Conservation (phyloP, 2,888 invertebrate genomes). For the Ennomos erosarius region DNA sequence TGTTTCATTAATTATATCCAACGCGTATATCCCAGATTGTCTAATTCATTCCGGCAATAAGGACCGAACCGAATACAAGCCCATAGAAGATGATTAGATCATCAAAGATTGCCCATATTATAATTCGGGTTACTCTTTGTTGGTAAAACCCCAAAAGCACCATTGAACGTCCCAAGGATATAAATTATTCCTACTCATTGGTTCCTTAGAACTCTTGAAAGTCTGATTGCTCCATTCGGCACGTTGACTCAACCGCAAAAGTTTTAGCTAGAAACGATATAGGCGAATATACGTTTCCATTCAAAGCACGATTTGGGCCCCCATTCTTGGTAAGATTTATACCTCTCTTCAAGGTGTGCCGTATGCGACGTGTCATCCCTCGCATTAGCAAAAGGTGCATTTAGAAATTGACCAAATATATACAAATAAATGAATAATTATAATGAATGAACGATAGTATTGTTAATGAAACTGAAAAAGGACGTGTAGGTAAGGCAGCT, state of each 20-base stretch:
- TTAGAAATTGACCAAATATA: too few species aligned
- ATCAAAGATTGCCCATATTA: constrained; percentile 1
- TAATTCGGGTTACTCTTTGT: constrained; percentile 1
- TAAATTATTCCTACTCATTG: constrained; percentile 9
- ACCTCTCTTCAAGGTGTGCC: too few species aligned
- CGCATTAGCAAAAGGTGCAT: too few species aligned
- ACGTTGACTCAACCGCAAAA: constrained; percentile 14
- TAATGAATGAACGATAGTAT: too few species aligned
- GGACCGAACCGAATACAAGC: not conserved
- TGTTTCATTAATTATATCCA: not conserved
- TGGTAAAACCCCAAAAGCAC: constrained; percentile 19
- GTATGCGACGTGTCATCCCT: too few species aligned
- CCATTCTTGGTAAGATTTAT: too few species aligned
- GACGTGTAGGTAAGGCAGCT: too few species aligned
- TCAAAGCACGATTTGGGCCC: too few species aligned
- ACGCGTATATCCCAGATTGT: constrained; percentile 2
- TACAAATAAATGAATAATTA: too few species aligned
- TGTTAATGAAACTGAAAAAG: too few species aligned
- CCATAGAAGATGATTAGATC: not conserved
- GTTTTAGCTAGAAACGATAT: constrained; percentile 4
- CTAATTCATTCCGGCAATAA: too few species aligned
- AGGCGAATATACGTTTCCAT: not conserved
- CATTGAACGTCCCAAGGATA: constrained; percentile 7
- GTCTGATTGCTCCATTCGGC: constrained; percentile 15
- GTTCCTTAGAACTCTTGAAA: constrained; percentile 19